phyloP scores from a whole-genome alignment of 2,113 vertebrate species.

The Onychostoma macrolepis region DNA sequence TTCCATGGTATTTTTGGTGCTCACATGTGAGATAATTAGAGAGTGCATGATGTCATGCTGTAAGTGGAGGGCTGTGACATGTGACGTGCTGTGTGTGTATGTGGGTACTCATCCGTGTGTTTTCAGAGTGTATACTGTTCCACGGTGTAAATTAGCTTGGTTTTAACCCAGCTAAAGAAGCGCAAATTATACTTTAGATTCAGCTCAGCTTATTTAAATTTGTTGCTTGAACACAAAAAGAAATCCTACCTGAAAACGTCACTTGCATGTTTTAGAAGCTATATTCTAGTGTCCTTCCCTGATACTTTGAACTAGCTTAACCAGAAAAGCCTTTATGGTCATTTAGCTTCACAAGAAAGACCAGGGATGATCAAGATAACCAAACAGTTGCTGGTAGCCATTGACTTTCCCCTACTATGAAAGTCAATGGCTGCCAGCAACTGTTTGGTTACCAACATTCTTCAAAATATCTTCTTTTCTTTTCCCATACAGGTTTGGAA shows the following conservation, averaged over 20 bases:
- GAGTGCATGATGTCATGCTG: slow-evolving; percentile 76
- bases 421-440: neutral
- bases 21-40: slow-evolving; percentile 68
- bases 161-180: neutral
- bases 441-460: neutral
- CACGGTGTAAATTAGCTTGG: neutral
- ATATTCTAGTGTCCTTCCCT: neutral
- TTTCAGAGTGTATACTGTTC: slow-evolving; percentile 9
- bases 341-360: neutral
- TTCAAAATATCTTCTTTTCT: neutral
- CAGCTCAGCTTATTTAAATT: neutral
- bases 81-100: slow-evolving; percentile 20
- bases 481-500: neutral
- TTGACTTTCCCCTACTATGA: neutral
- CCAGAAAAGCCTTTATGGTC: neutral
- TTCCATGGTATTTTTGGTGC: slow-evolving; percentile 50
- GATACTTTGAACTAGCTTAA: neutral
- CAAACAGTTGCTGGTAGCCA: neutral
- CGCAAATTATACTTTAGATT: neutral
- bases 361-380: neutral
- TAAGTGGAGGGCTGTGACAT: slow-evolving; percentile 34
- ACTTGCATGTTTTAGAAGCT: neutral
- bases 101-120: slow-evolving; percentile 11
- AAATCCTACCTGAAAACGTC: neutral
- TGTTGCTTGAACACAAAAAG: neutral